These are phyloP conservation scores for Anolis carolinensis DNA, from an alignment of 2,113 vertebrate genomes.

Conservation along the genomic window DNA sequence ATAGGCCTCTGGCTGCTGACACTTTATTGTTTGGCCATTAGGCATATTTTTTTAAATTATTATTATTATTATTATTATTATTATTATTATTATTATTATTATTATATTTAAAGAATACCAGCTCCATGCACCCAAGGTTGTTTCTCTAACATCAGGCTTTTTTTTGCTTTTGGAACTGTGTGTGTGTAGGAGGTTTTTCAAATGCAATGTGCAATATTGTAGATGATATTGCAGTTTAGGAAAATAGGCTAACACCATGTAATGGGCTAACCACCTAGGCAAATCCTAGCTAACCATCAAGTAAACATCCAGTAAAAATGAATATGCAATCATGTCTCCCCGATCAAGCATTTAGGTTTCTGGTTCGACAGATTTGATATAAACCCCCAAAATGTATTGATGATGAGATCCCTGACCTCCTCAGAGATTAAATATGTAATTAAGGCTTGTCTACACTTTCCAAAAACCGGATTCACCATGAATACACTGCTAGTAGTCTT, in stretches of 20 bases:
- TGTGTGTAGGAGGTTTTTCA: not conserved
- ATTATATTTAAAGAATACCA: not conserved
- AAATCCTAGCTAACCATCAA: not conserved
- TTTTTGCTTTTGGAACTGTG: not conserved
- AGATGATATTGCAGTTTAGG: not conserved
- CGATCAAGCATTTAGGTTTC: not conserved
- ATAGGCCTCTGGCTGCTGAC: no score
- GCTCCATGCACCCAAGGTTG: not conserved
- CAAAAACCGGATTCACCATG: no score
- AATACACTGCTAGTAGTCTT: no score
- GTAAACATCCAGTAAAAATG: not conserved
- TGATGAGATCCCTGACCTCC: not conserved
- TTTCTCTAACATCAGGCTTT: not conserved
- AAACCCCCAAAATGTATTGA: not conserved
- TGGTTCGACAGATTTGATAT: not conserved
- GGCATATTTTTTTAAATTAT: no score
- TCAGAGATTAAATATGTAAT: no score
- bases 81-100: no score
- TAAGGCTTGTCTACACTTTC: no score
- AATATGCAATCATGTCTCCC: not conserved
- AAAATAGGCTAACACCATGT: no score
- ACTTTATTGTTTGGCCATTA: no score
- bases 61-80: no score
- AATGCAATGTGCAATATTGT: not conserved
- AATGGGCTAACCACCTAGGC: no score